A percentile compares a stretch with the other conserved stretches of the same genome.
Evolutionary conservation across 2,113 vertebrate genomes (phyloP).

Genomic region (Eonycteris spelaea): DNA sequence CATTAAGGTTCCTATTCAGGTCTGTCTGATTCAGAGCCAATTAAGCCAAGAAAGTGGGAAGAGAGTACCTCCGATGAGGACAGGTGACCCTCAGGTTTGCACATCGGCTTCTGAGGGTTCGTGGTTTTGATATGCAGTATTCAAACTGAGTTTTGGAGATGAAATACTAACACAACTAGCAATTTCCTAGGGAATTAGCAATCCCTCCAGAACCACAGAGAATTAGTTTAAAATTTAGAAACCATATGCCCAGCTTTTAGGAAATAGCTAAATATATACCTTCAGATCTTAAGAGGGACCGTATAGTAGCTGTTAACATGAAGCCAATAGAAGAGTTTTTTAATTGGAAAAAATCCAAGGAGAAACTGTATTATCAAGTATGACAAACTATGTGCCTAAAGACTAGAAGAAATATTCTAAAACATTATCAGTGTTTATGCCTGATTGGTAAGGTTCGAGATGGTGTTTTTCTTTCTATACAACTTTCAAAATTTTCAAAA

Average conservation of each 20-base stretch:
- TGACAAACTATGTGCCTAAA: not conserved
- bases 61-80: not conserved
- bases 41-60: not conserved
- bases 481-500: not conserved
- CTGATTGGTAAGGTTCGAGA: not conserved
- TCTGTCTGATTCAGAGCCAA: not conserved
- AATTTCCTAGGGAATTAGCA: not conserved
- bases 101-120: not conserved
- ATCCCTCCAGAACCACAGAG: not conserved
- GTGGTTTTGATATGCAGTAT: not conserved
- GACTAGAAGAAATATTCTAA: not conserved
- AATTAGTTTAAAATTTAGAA: not conserved
- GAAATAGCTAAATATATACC: not conserved
- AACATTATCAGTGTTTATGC: not conserved
- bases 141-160: not conserved
- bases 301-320: not conserved
- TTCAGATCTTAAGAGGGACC: not conserved
- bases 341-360: not conserved
- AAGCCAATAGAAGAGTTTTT: not conserved
- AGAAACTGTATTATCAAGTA: not conserved
- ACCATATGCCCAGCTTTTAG: not conserved
- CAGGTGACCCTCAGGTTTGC: fast-evolving
- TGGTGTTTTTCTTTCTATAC: not conserved
- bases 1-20: not conserved
- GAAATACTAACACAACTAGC: not conserved